These are phyloP conservation scores for Xylocampa areola DNA, from an alignment of 2,888 invertebrate species.

Conservation along the genomic window DNA sequence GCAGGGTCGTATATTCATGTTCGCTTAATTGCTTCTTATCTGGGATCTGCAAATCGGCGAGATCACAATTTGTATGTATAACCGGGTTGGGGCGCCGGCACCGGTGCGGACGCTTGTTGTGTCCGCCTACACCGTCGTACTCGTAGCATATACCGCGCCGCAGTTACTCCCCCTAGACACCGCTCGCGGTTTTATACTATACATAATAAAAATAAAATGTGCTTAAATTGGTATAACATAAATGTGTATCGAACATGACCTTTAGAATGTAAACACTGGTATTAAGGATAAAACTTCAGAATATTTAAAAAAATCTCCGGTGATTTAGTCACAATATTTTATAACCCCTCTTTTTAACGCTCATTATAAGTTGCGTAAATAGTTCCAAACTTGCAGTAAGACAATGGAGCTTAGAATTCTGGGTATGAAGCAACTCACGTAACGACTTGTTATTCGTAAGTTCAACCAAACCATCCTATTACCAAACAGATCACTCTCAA, in stretches of 20 bases:
- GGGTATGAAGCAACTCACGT: constrained; percentile 51
- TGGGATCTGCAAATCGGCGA: constrained; percentile 68
- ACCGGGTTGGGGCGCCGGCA: constrained; percentile 22
- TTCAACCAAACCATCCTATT: constrained; percentile 66
- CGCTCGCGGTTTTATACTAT: constrained; percentile 15
- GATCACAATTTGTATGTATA: constrained; percentile 70
- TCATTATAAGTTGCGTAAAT: constrained; percentile 19
- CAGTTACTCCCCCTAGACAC: constrained; percentile 6
- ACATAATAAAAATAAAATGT: neutral
- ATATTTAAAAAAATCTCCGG: too few species aligned
- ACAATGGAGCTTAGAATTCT: constrained; percentile 36
- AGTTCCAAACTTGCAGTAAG: constrained; percentile 21
- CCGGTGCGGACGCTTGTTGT: neutral
- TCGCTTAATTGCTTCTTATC: constrained; percentile 78
- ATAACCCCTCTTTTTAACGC: neutral
- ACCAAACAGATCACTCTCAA: constrained; percentile 50
- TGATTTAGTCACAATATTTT: too few species aligned
- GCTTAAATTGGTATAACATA: neutral
- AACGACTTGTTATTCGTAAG: constrained; percentile 69
- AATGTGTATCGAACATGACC: too few species aligned
- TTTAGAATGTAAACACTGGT: too few species aligned
- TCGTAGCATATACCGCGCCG: constrained; percentile 5
- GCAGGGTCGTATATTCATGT: constrained; percentile 56
- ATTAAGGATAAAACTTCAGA: too few species aligned
- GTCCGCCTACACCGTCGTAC: constrained; percentile 34